Evolutionary conservation across 2,113 vertebrate genomes (phyloP).

Genomic region (Eubucco bourcierii): DNA sequence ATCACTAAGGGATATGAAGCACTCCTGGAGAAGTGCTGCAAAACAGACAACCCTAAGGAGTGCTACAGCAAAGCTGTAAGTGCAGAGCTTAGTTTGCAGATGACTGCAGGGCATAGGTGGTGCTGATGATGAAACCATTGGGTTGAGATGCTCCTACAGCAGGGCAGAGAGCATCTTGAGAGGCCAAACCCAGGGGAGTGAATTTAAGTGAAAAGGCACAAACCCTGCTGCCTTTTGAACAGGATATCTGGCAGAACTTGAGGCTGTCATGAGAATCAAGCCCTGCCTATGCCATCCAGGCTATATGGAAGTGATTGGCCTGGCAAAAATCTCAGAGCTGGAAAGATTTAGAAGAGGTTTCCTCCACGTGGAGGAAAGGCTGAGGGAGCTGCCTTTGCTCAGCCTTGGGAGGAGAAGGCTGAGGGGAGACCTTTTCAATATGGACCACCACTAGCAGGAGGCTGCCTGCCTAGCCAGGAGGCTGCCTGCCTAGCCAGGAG

Average conservation of each 20-base stretch:
- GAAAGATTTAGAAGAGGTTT: background rate
- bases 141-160: background rate
- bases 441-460: too few relatives aligned
- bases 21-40: constrained; percentile 73
- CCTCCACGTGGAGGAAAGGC: too few relatives aligned
- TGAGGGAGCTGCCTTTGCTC: too few relatives aligned
- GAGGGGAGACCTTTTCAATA: too few relatives aligned
- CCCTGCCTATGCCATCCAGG: background rate
- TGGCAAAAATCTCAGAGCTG: background rate
- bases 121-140: background rate
- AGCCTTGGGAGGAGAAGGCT: too few relatives aligned
- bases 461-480: too few relatives aligned
- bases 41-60: constrained; percentile 25
- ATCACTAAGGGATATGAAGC: constrained; percentile 44
- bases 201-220: too few relatives aligned
- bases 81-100: background rate
- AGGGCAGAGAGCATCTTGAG: background rate
- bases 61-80: constrained; percentile 67
- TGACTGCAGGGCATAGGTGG: background rate
- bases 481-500: too few relatives aligned
- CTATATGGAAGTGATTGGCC: fast-evolving
- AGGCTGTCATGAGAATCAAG: background rate
- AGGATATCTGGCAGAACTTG: background rate
- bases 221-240: background rate
- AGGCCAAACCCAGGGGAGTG: background rate